Percentiles rank a stretch among this genome's conserved stretches.
phyloP scores from a whole-genome alignment of 2,888 invertebrate genomes.

The Lochmaea capreae region DNA sequence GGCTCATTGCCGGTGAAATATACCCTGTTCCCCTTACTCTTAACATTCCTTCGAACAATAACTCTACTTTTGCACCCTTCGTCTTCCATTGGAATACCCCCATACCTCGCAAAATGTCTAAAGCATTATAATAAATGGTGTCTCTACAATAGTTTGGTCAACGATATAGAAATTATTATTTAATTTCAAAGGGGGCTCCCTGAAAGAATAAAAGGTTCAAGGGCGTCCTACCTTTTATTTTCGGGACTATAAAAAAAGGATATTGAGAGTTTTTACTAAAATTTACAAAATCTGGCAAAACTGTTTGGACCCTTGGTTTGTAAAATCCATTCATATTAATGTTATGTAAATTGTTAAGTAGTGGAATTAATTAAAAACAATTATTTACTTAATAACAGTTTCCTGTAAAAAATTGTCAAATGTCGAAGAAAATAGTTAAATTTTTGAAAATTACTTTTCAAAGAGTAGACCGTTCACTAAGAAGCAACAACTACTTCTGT shows the following conservation, averaged over 20 bases:
- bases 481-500: no score
- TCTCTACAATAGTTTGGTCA: conserved; percentile 55
- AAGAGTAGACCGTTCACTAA: no score
- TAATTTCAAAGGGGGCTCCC: conserved; percentile 50
- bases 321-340: no score
- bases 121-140: conserved; percentile 39
- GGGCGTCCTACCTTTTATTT: neutral
- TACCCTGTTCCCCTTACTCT: conserved; percentile 58
- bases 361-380: no score
- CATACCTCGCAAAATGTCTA: conserved; percentile 21
- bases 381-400: no score
- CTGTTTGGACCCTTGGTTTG: no score
- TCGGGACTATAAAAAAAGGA: no score
- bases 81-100: conserved; percentile 31
- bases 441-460: no score
- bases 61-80: conserved; percentile 40
- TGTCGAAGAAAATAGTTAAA: no score
- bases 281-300: no score
- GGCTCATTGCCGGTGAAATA: conserved; percentile 59
- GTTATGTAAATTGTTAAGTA: no score
- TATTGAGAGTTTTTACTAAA: neutral
- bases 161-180: conserved; percentile 61
- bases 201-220: conserved; percentile 11
- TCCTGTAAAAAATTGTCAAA: no score
- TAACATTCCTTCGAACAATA: conserved; percentile 54